Evolutionary conservation across 2,113 vertebrate species (phyloP).

Genomic region (Sylvietta virens): DNA sequence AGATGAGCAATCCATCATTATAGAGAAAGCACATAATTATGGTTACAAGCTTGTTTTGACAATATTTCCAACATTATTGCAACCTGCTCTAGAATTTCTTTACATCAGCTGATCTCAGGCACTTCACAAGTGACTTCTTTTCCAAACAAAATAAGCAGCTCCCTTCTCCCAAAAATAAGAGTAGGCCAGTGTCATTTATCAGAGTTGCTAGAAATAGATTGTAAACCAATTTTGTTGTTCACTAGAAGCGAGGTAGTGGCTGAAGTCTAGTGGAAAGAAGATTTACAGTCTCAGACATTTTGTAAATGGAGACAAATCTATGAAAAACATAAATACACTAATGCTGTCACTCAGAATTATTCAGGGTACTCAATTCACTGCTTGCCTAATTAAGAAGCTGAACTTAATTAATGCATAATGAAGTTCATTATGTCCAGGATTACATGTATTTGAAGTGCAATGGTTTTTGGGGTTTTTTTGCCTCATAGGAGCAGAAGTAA

Average conservation of each 20-base stretch:
- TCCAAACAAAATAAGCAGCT: neutral
- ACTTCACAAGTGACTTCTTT: neutral
- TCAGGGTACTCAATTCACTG: neutral
- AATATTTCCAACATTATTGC: constrained; percentile 31
- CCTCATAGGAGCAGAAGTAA: neutral
- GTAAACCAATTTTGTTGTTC: neutral
- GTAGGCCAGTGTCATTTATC: neutral
- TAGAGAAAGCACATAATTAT: constrained; percentile 55
- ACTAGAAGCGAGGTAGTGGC: neutral
- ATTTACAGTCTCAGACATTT: neutral
- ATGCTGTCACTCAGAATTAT: neutral
- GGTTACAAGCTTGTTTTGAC: constrained; percentile 44
- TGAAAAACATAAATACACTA: neutral
- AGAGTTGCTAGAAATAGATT: neutral
- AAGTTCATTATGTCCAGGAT: neutral
- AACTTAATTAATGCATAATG: neutral
- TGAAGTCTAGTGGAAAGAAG: neutral
- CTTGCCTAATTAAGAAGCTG: neutral
- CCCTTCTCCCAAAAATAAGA: neutral
- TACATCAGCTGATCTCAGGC: neutral
- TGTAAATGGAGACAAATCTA: neutral
- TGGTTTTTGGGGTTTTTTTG: neutral
- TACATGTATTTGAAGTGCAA: neutral
- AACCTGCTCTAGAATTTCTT: constrained; percentile 39
- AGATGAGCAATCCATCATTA: constrained; percentile 46